A percentile compares a stretch with the other conserved stretches of the same genome.
phyloP scores from a whole-genome alignment of 2,797 vertebrate genomes.

The Acridotheres tristis region DNA sequence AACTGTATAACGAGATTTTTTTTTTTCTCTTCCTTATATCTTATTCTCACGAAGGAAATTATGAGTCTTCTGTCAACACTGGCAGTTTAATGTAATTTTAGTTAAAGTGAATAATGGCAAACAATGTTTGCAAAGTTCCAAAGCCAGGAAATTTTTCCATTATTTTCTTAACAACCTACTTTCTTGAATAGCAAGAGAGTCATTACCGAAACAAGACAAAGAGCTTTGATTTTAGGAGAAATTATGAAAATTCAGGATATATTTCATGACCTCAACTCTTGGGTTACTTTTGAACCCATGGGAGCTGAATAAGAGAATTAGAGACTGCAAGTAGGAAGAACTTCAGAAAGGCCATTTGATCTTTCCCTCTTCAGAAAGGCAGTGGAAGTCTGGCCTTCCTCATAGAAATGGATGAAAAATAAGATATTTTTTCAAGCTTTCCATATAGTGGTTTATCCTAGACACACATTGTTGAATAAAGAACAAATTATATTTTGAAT shows the following conservation, averaged over 20 bases:
- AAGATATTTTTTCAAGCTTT: not conserved
- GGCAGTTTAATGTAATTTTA: not conserved
- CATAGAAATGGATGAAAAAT: not conserved
- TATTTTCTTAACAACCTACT: not conserved
- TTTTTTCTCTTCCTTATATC: not conserved
- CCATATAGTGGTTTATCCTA: not conserved
- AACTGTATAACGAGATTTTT: not conserved
- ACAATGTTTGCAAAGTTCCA: not conserved
- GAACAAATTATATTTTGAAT: not conserved
- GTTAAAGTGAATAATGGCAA: not conserved
- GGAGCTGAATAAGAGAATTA: not conserved
- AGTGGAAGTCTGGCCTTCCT: not conserved
- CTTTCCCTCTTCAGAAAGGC: not conserved
- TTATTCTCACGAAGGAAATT: slow-evolving; percentile 12
- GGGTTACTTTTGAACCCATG: not conserved
- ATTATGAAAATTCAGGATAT: not conserved
- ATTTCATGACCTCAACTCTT: not conserved
- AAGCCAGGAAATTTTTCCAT: not conserved
- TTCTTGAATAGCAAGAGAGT: not conserved
- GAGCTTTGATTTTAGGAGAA: not conserved
- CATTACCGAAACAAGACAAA: not conserved
- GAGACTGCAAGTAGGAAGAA: not conserved
- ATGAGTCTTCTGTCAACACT: not conserved
- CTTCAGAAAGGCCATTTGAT: not conserved
- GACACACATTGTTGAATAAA: not conserved